These are phyloP conservation scores for Drosophila rhopaloa DNA, from an alignment of 1,140 invertebrate species.

Conservation along the genomic window DNA sequence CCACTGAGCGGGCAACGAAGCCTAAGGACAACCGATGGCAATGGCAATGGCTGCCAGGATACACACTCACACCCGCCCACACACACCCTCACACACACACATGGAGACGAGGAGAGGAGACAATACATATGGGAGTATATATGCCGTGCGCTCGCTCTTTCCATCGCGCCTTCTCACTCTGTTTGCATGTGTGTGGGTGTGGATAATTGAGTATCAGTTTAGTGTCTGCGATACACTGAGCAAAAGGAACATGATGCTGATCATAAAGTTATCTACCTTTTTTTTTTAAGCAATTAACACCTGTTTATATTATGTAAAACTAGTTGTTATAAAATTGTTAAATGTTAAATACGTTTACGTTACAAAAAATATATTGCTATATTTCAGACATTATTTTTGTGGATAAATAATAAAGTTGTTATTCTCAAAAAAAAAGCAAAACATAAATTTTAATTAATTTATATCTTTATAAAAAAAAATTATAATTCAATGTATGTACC, in stretches of 20 bases:
- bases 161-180: constrained; percentile 2
- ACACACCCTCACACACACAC: constrained; percentile 25
- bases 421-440: too few species aligned
- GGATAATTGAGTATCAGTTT: constrained; percentile 82
- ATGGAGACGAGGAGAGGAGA: constrained; percentile 1
- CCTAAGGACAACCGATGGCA: constrained; percentile 60
- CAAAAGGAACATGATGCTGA: background rate
- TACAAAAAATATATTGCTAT: too few species aligned
- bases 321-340: too few species aligned
- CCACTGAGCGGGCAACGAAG: constrained; percentile 31
- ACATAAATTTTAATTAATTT: too few species aligned
- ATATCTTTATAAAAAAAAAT: too few species aligned
- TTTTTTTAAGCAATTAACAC: too few species aligned
- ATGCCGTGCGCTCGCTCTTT: constrained; percentile 5
- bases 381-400: too few species aligned
- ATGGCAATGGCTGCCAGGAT: constrained; percentile 75
- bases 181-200: constrained; percentile 39
- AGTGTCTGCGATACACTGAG: constrained; percentile 58
- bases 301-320: too few species aligned
- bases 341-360: too few species aligned
- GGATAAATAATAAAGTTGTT: too few species aligned
- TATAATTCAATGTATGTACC: too few species aligned
- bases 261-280: too few species aligned
- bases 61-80: constrained; percentile 32
- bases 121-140: constrained; percentile 40